phyloP scores from a whole-genome alignment of 2,797 vertebrate genomes.

The Lagodon rhomboides region DNA sequence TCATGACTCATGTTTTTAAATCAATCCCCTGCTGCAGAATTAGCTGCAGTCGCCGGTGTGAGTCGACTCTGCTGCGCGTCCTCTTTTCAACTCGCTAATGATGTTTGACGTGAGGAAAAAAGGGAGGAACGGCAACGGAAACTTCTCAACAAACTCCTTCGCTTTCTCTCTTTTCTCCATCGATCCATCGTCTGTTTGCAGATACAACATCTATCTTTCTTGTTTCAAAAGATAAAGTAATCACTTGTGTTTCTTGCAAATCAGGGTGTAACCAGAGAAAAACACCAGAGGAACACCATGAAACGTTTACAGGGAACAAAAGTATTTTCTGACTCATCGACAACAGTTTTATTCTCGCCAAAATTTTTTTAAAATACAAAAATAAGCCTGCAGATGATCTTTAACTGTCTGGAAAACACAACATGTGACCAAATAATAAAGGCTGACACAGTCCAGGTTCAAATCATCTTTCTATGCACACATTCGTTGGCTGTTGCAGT shows the following conservation, averaged over 20 bases:
- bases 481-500: too few relatives aligned
- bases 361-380: too few relatives aligned
- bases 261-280: too few relatives aligned
- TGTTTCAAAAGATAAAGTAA: background rate
- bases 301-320: too few relatives aligned
- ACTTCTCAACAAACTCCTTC: background rate
- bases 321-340: too few relatives aligned
- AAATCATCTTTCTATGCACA: too few relatives aligned
- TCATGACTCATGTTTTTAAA: slow-evolving; percentile 46
- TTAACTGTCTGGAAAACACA: too few relatives aligned
- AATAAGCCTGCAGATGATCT: too few relatives aligned
- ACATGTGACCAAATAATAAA: too few relatives aligned
- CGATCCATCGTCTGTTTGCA: background rate
- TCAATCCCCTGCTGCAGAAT: slow-evolving; percentile 12
- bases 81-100: slow-evolving; percentile 5
- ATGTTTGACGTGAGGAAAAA: background rate
- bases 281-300: too few relatives aligned
- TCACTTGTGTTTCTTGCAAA: background rate
- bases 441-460: too few relatives aligned
- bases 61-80: slow-evolving; percentile 11
- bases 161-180: background rate
- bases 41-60: slow-evolving; percentile 7
- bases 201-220: background rate
- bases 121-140: background rate
- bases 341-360: too few relatives aligned